Percentiles rank a stretch among this genome's conserved stretches.
These are phyloP conservation scores for Exocentrus adspersus DNA, from an alignment of 2,888 invertebrate species.

Conservation along the genomic window DNA sequence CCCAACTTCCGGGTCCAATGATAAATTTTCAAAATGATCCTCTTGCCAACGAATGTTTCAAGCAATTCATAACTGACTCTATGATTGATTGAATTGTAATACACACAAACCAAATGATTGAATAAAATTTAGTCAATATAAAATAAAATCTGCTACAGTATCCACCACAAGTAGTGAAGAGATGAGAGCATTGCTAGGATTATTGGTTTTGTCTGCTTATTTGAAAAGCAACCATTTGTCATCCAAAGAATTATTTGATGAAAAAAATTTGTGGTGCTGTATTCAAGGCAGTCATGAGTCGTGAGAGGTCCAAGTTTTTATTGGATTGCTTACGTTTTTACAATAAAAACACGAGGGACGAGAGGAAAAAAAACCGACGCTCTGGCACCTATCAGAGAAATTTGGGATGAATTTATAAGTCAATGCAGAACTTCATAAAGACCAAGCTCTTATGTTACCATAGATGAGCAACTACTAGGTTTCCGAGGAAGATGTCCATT, in stretches of 20 bases:
- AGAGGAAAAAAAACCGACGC: too few relatives aligned
- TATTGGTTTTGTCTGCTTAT: slow-evolving; percentile 18
- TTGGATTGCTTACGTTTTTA: too few relatives aligned
- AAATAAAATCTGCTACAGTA: slow-evolving; percentile 5
- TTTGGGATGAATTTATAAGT: too few relatives aligned
- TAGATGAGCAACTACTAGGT: too few relatives aligned
- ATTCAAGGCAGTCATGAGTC: slow-evolving; percentile 6
- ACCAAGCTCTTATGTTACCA: too few relatives aligned
- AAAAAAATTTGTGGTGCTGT: slow-evolving; percentile 7
- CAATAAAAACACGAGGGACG: too few relatives aligned
- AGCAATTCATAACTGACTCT: slow-evolving; percentile 8
- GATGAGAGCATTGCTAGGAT: slow-evolving; percentile 10
- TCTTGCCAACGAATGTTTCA: slow-evolving; percentile 6
- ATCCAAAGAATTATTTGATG: slow-evolving; percentile 13
- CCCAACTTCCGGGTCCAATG: slow-evolving; percentile 2
- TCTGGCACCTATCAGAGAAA: too few relatives aligned
- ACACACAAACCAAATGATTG: background rate
- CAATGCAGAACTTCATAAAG: too few relatives aligned
- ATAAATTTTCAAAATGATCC: slow-evolving; percentile 2
- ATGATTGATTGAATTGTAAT: slow-evolving; percentile 1
- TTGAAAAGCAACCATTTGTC: slow-evolving; percentile 5
- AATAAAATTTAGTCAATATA: background rate
- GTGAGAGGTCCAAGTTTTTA: slow-evolving; percentile 4
- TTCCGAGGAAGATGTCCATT: too few relatives aligned
- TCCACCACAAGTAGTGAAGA: background rate